These are phyloP conservation scores for Drosophila lacicola DNA, from an alignment of 2,888 invertebrate genomes.

Conservation along the genomic window DNA sequence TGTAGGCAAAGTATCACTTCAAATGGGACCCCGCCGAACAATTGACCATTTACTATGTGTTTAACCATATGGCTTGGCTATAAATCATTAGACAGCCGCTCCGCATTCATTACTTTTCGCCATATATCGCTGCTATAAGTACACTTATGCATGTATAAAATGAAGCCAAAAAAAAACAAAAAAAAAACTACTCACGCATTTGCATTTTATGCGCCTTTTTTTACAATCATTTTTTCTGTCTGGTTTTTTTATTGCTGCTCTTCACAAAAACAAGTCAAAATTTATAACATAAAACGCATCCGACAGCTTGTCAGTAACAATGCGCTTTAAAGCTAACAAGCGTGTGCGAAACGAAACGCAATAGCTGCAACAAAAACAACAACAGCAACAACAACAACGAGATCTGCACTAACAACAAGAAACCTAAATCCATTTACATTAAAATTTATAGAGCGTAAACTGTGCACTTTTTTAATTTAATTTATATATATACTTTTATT, in stretches of 20 bases:
- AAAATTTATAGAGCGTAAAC: constrained; percentile 83
- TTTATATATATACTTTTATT: constrained; percentile 49
- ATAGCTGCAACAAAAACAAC: constrained; percentile 37
- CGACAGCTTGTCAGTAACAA: constrained; percentile 77
- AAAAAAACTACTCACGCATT: constrained; percentile 35
- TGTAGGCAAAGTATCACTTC: no score
- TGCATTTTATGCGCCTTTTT: constrained; percentile 45
- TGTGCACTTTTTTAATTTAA: constrained; percentile 76
- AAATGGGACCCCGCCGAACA: no score
- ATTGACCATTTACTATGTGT: constrained; percentile 7
- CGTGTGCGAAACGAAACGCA: constrained; percentile 66
- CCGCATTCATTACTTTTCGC: constrained; percentile 20
- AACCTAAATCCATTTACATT: constrained; percentile 78
- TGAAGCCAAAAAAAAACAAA: constrained; percentile 14
- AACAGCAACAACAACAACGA: constrained; percentile 19
- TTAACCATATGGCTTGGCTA: not conserved
- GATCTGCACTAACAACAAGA: constrained; percentile 3
- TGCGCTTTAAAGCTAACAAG: constrained; percentile 75
- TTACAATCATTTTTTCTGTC: constrained; percentile 15
- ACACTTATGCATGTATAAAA: constrained; percentile 7
- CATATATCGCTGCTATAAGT: constrained; percentile 24
- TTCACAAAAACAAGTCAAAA: constrained; percentile 68
- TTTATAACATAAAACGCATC: constrained; percentile 75
- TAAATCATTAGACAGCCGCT: constrained; percentile 32
- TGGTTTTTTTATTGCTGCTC: constrained; percentile 29